Percentiles rank a stretch among this genome's conserved stretches.
Evolutionary conservation across 1,140 invertebrate species (phyloP).

Genomic region (Orussus abietinus): DNA sequence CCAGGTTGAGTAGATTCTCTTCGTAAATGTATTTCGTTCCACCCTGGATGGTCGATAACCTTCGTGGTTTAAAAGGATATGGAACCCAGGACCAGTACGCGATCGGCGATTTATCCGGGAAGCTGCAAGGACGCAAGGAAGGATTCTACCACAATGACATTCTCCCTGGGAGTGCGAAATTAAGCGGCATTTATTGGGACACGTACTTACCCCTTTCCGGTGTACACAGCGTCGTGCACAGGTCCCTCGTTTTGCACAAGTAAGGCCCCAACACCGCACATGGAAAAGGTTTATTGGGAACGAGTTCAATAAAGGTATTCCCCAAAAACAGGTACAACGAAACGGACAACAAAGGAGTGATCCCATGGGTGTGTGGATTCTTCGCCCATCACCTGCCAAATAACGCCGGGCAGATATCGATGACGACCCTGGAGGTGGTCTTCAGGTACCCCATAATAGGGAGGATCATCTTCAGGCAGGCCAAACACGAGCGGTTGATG

Average conservation of each 20-base stretch:
- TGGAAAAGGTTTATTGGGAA: slow-evolving; percentile 17
- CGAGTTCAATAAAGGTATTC: slow-evolving; percentile 1
- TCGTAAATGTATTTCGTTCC: background rate
- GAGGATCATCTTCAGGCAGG: slow-evolving; percentile 79
- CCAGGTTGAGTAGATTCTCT: slow-evolving; percentile 52
- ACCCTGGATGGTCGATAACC: background rate
- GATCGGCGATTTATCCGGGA: slow-evolving; percentile 86
- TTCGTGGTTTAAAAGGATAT: slow-evolving; percentile 46
- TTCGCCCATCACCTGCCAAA: slow-evolving; percentile 63
- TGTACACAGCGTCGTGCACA: slow-evolving; percentile 70
- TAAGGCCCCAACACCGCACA: slow-evolving; percentile 48
- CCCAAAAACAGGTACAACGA: slow-evolving; percentile 38
- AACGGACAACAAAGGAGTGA: slow-evolving; percentile 52
- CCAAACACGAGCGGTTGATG: slow-evolving; percentile 69
- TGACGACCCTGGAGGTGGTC: slow-evolving; percentile 69
- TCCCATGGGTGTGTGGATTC: slow-evolving; percentile 66
- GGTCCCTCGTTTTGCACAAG: slow-evolving; percentile 81
- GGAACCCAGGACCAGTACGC: slow-evolving; percentile 86
- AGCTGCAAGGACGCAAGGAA: slow-evolving; percentile 71
- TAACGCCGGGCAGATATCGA: slow-evolving; percentile 66
- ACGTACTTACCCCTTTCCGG: slow-evolving; percentile 83
- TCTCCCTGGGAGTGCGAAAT: slow-evolving; percentile 64
- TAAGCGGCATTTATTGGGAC: slow-evolving; percentile 76
- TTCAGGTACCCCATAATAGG: slow-evolving; percentile 87
- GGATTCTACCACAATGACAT: slow-evolving; percentile 64